Percentiles rank a stretch among this genome's conserved stretches.
These are phyloP conservation scores for Linurgus olivaceus DNA, from an alignment of 2,797 vertebrate genomes.

Conservation along the genomic window DNA sequence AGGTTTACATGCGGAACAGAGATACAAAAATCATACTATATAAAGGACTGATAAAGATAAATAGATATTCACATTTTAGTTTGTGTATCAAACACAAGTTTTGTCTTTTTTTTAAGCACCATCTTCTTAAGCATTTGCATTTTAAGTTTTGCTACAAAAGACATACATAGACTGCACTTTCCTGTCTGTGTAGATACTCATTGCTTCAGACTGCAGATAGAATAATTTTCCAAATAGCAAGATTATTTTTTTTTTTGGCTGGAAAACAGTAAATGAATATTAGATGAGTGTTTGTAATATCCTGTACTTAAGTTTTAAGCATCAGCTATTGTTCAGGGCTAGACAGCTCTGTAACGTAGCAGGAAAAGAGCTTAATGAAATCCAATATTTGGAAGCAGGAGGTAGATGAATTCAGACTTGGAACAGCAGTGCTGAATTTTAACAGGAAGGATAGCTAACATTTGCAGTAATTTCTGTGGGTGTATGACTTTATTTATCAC, in stretches of 20 bases:
- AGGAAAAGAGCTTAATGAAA: slow-evolving; percentile 60
- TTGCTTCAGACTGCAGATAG: neutral
- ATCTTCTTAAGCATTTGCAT: neutral
- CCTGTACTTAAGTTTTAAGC: slow-evolving; percentile 66
- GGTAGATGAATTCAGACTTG: slow-evolving; percentile 49
- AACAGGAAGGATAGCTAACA: neutral
- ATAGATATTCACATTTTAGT: neutral
- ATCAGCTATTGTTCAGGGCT: slow-evolving; percentile 55
- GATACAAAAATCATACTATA: neutral
- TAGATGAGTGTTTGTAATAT: slow-evolving; percentile 62
- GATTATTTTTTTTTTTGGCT: neutral
- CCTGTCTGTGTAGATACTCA: neutral
- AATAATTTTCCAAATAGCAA: neutral
- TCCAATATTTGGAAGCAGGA: slow-evolving; percentile 49
- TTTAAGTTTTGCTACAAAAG: neutral
- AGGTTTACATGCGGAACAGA: neutral
- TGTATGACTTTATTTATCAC: neutral
- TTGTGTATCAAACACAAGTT: neutral
- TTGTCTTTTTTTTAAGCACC: neutral
- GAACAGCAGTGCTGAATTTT: neutral
- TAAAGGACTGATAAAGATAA: neutral
- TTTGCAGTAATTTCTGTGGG: neutral
- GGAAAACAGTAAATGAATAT: slow-evolving; percentile 56
- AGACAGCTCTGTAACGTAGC: slow-evolving; percentile 19
- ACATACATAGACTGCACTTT: neutral